Evolutionary conservation across 1,140 invertebrate species (phyloP).

Genomic region (Orchestia grillus): DNA sequence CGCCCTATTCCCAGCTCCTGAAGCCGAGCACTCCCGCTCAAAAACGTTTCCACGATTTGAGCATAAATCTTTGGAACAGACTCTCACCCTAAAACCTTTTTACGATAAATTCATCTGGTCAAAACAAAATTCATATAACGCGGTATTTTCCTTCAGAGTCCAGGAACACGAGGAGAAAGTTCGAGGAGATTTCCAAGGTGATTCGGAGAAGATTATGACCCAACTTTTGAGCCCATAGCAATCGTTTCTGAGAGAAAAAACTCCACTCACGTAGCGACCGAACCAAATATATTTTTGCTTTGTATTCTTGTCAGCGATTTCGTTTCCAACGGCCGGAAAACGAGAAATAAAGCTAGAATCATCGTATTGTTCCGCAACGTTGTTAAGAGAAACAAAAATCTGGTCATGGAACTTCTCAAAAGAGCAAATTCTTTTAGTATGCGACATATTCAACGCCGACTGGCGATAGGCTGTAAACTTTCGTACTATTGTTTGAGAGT

Average conservation of each 20-base stretch:
- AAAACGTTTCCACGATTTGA: not conserved
- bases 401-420: not conserved
- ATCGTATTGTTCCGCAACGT: not conserved
- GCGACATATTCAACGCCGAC: not conserved
- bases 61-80: not conserved
- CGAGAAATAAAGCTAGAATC: not conserved
- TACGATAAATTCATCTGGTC: conserved; percentile 30
- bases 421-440: not conserved
- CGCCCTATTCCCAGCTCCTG: not conserved
- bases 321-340: not conserved
- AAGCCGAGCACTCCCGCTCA: not conserved
- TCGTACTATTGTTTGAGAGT: not conserved
- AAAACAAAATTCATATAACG: not conserved
- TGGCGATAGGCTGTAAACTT: not conserved
- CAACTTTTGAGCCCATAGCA: conserved; percentile 23
- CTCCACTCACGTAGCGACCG: not conserved
- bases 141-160: conserved; percentile 12
- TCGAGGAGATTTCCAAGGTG: conserved; percentile 3
- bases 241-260: not conserved
- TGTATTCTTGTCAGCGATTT: conserved; percentile 1
- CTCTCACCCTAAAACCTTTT: conserved; percentile 1
- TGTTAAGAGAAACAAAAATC: not conserved
- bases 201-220: conserved; percentile 24
- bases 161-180: conserved; percentile 7
- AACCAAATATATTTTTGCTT: not conserved